A percentile compares a stretch with the other conserved stretches of the same genome.
phyloP scores from a whole-genome alignment of 2,888 invertebrate species.

The Philopedon plagiatum region DNA sequence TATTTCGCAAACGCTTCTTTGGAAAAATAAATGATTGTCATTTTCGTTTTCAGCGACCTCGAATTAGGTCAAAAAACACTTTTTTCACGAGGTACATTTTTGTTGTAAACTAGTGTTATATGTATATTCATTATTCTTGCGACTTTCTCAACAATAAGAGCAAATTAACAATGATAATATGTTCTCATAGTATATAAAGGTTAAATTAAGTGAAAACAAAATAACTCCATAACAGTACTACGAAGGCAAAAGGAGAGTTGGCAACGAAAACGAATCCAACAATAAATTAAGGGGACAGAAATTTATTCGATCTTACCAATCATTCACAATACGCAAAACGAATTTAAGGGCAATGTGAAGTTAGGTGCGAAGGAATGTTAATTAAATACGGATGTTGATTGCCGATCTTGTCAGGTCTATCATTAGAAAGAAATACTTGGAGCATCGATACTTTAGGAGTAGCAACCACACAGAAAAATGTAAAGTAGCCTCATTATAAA shows the following conservation, averaged over 20 bases:
- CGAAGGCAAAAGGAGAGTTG: background rate
- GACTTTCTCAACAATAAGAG: too few relatives aligned
- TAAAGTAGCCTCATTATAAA: too few relatives aligned
- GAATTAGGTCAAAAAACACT: too few relatives aligned
- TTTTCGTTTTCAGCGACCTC: too few relatives aligned
- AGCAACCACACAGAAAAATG: too few relatives aligned
- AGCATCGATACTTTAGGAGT: background rate
- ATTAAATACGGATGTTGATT: slow-evolving; percentile 23
- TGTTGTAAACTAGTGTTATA: too few relatives aligned
- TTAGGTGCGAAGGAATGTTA: slow-evolving; percentile 20
- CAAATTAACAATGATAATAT: too few relatives aligned
- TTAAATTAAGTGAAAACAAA: background rate
- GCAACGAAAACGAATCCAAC: background rate
- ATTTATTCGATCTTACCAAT: slow-evolving; percentile 22
- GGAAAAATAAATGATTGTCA: too few relatives aligned
- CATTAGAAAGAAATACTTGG: slow-evolving; percentile 3
- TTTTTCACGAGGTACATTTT: too few relatives aligned
- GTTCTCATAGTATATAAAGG: background rate
- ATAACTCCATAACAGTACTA: background rate
- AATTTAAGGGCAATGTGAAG: slow-evolving; percentile 21
- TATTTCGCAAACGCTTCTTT: too few relatives aligned
- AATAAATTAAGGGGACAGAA: slow-evolving; percentile 6
- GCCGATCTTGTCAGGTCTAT: slow-evolving; percentile 18
- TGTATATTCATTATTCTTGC: too few relatives aligned
- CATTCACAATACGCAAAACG: slow-evolving; percentile 19